phyloP scores from a whole-genome alignment of 2,888 invertebrate species.

The Apotomis capreana region DNA sequence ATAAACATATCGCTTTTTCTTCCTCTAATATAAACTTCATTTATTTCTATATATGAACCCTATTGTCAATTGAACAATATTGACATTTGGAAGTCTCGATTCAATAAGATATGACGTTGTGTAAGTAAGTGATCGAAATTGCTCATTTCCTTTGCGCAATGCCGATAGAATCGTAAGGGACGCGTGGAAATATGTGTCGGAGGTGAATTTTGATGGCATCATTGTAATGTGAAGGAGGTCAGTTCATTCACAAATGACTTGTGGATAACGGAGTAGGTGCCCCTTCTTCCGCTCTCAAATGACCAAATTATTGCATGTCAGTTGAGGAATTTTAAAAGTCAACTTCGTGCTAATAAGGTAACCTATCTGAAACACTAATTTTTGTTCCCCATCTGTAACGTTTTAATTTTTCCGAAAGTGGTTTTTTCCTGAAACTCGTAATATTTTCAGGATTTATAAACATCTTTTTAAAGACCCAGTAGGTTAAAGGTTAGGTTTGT shows the following conservation, averaged over 20 bases:
- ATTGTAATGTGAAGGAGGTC: not conserved
- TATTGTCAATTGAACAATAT: not conserved
- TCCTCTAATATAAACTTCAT: not conserved
- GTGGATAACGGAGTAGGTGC: not conserved
- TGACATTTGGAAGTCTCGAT: not conserved
- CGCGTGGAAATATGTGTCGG: constrained; percentile 21
- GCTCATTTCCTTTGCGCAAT: constrained; percentile 20
- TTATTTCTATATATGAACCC: not conserved
- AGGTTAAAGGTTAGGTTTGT: no score
- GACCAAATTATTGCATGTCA: not conserved
- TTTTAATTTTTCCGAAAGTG: no score
- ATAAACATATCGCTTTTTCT: not conserved
- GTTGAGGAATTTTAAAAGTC: not conserved
- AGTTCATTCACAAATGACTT: not conserved
- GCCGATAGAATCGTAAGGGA: constrained; percentile 28
- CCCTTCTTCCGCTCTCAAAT: not conserved
- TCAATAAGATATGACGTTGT: constrained; percentile 5
- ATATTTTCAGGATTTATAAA: no score
- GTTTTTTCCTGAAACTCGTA: no score
- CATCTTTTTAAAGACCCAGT: no score
- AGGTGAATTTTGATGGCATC: constrained; percentile 17
- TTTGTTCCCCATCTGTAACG: no score
- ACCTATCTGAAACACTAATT: no score
- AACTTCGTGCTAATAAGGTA: no score
- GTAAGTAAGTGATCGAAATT: constrained; percentile 22